Percentiles rank a stretch among this genome's conserved stretches.
Conservation (phyloP, 2,797 vertebrate species). For the Onychomys leucogaster region DNA sequence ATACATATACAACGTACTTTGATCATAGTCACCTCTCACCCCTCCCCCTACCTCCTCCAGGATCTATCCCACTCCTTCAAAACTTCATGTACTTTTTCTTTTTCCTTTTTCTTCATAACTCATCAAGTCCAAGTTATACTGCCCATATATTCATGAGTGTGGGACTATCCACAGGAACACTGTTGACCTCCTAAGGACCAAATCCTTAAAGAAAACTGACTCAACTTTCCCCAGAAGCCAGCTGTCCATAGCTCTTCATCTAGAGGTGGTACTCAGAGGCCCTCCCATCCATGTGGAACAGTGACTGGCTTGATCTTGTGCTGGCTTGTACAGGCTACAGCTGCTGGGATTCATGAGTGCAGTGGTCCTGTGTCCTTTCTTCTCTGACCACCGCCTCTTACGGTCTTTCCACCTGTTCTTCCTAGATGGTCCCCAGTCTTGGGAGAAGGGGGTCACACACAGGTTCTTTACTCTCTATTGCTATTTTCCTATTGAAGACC, state of each 20-base stretch:
- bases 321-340: background rate
- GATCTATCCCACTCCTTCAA: too few relatives aligned
- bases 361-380: background rate
- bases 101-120: background rate
- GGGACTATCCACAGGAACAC: too few relatives aligned
- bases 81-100: background rate
- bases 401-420: background rate
- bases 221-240: background rate
- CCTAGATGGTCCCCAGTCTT: background rate
- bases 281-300: background rate
- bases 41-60: background rate
- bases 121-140: background rate
- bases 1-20: background rate
- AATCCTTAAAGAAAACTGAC: background rate
- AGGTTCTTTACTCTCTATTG: background rate
- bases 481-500: constrained; percentile 4
- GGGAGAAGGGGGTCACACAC: background rate
- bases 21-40: background rate
- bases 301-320: background rate
- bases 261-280: background rate
- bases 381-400: background rate
- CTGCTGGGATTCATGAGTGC: too few relatives aligned
- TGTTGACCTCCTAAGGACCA: background rate
- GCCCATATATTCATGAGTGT: background rate
- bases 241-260: background rate